Conservation (phyloP, 1,140 invertebrate species). For the Drosophila kanapiae region DNA sequence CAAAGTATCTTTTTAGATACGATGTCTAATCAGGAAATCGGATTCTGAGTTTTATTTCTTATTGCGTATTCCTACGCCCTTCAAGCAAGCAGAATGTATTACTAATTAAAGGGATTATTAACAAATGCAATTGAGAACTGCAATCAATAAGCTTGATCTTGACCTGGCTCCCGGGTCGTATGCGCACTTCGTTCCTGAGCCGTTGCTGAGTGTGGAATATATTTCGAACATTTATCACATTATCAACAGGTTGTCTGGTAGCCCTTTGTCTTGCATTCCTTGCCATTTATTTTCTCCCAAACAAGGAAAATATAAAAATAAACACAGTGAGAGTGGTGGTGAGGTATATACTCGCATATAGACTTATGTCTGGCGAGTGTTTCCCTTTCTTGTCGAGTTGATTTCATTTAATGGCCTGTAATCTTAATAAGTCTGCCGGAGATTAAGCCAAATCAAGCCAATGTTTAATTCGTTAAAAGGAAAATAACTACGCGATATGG, state of each 20-base stretch:
- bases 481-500: constrained; percentile 18
- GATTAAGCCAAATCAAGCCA: constrained; percentile 59
- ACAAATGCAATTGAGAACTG: constrained; percentile 1
- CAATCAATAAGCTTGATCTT: constrained; percentile 19
- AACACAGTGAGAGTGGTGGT: constrained; percentile 25
- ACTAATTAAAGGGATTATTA: neutral
- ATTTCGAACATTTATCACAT: constrained; percentile 14
- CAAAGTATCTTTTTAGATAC: neutral
- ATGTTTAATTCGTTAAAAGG: constrained; percentile 4
- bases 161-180: constrained; percentile 4
- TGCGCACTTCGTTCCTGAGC: neutral
- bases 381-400: constrained; percentile 34
- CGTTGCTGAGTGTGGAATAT: neutral
- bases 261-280: constrained; percentile 25
- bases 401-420: constrained; percentile 49
- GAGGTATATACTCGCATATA: constrained; percentile 6
- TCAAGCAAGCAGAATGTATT: too few species aligned
- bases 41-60: too few species aligned
- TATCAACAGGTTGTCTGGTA: constrained; percentile 17
- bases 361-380: constrained; percentile 24
- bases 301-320: constrained; percentile 28
- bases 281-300: constrained; percentile 11
- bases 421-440: constrained; percentile 60
- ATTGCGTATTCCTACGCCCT: neutral
- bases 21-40: neutral